Percentiles rank a stretch among this genome's conserved stretches.
phyloP scores from a whole-genome alignment of 23 tunicate species.

The Botrylloides violaceus region DNA sequence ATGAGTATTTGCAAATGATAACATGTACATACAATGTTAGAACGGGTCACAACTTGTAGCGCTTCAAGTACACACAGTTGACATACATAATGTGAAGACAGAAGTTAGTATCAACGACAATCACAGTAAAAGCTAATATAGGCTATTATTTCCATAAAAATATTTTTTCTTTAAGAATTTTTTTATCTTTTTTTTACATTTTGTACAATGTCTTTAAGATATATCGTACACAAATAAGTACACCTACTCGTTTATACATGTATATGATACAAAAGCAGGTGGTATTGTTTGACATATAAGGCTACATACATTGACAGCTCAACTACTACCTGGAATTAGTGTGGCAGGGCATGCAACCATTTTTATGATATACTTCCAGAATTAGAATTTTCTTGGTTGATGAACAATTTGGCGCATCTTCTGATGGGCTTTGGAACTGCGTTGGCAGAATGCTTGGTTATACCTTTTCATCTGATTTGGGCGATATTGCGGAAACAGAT shows the following conservation, averaged over 20 bases:
- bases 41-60: too few species aligned
- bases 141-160: neutral
- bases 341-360: neutral
- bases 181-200: neutral
- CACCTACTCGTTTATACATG: too few species aligned
- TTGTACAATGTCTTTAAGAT: neutral
- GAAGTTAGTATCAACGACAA: neutral
- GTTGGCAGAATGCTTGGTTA: constrained; percentile 23
- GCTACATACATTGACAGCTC: too few species aligned
- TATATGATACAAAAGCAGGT: too few species aligned
- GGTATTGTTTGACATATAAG: too few species aligned
- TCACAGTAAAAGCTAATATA: neutral
- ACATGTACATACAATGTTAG: too few species aligned
- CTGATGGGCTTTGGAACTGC: constrained; percentile 44
- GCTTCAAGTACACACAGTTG: neutral
- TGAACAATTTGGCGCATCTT: constrained; percentile 78
- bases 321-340: too few species aligned
- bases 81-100: neutral
- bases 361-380: neutral
- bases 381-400: constrained; percentile 58
- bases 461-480: constrained; percentile 31
- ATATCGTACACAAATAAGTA: too few species aligned
- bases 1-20: neutral
- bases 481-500: constrained; percentile 26
- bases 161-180: neutral